Base-by-base conservation (phyloP, 2,797 vertebrate genomes). In the Somateria mollissima region DNA sequence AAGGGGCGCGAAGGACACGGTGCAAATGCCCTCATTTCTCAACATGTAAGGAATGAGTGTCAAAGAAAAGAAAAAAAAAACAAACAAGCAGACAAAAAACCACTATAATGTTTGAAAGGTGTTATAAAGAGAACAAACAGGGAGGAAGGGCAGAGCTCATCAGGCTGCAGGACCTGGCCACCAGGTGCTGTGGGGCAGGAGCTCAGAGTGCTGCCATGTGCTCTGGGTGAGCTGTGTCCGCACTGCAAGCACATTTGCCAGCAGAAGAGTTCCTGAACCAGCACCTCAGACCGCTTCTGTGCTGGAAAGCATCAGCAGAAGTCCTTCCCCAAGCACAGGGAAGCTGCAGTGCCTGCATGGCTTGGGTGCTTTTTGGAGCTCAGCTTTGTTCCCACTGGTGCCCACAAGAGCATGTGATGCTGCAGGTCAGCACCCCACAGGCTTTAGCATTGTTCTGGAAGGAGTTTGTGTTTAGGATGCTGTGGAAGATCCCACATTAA, bases 1-100 rank as follows among this genome's bases (percentile, higher is more conserved):
- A 53, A n/a, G 32, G 1, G 28, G 66, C 1, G 1, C 12, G 41
- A 45, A 53, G 62, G 45, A 8, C 15, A 19, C 1, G 2, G 32
- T 69, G 39, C 34, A 80, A 18, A 53, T 5, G 0, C 51, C 28
- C 24, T 37, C 13, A 12, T 74, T 17, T 56, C 39, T 30, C 4
- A 25, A 47, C 32, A 2, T 24, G 18, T 71, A 57, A 20, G 36
- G 74, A 78, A 34, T 6, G 5, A 8, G 5, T 41, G 32, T 64
- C 49, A 36, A 21, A 47, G 62, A 16, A 22, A 49, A 49, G 6
- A 57, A 77, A 27, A 53, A 34, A 17, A 18, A 14, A 14, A 43
- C 8, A 43, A 18, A 43, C 8, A 45, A 37, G 22, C 13, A 16
- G 37, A 19, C 11, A 16, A 25, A 24, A 24, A 53, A 27, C 10